Evolutionary conservation across 1,140 invertebrate species (phyloP).

Genomic region (Anadara kagoshimensis): DNA sequence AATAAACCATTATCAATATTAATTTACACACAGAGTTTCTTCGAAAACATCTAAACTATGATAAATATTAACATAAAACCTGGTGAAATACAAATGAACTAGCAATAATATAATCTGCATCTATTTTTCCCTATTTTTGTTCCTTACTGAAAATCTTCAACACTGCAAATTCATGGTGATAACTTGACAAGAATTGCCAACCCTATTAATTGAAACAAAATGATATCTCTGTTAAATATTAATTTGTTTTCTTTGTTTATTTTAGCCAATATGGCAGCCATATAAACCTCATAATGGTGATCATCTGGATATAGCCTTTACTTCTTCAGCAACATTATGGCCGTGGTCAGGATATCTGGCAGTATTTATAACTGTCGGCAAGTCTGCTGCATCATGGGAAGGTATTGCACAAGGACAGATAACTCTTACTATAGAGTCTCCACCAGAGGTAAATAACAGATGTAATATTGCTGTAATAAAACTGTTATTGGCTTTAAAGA

Average conservation of each 20-base stretch:
- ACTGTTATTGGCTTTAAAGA: not conserved
- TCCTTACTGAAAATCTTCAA: no score
- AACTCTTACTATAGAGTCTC: conserved; percentile 88
- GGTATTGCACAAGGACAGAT: conserved; percentile 89
- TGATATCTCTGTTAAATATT: no score
- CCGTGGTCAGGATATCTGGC: conserved; percentile 98
- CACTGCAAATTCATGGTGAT: no score
- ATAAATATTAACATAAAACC: no score
- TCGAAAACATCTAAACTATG: no score
- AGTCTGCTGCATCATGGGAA: conserved; percentile 84
- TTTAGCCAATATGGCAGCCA: conserved; percentile 88
- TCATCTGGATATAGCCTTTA: conserved; percentile 72
- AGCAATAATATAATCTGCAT: no score
- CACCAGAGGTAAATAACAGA: conserved; percentile 79
- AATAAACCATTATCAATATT: no score
- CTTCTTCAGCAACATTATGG: conserved; percentile 90
- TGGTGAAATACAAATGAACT: no score
- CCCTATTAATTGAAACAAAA: no score
- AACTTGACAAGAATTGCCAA: no score
- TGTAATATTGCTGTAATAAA: not conserved
- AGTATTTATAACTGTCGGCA: conserved; percentile 82
- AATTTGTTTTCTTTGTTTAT: conserved; percentile 27
- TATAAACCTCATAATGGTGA: conserved; percentile 84
- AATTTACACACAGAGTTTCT: no score
- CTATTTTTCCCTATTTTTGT: no score